phyloP scores from a whole-genome alignment of 2,888 invertebrate species.

The Perizoma flavofasciatum region DNA sequence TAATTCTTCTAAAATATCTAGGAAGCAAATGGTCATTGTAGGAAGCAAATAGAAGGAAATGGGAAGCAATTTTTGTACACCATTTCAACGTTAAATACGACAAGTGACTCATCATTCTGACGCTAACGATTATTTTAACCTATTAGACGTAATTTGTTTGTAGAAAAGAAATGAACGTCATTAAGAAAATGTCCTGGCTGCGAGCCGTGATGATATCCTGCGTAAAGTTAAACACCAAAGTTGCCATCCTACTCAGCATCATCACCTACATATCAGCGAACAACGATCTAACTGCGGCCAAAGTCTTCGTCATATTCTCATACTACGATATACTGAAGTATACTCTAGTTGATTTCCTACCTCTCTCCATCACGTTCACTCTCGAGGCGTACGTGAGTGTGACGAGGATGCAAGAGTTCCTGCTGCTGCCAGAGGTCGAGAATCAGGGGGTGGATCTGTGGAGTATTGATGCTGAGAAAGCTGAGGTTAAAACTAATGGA shows the following conservation, averaged over 20 bases:
- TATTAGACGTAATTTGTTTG: not conserved
- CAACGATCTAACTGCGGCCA: slow-evolving; percentile 88
- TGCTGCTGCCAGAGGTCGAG: slow-evolving; percentile 73
- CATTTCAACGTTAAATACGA: too few relatives aligned
- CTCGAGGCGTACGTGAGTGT: slow-evolving; percentile 91
- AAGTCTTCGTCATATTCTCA: slow-evolving; percentile 90
- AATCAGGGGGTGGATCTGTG: slow-evolving; percentile 65
- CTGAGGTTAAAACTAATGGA: slow-evolving; percentile 48
- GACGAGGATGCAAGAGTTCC: slow-evolving; percentile 87
- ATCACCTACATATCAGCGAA: slow-evolving; percentile 87
- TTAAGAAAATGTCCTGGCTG: slow-evolving; percentile 87
- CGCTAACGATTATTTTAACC: too few relatives aligned
- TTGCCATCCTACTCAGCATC: slow-evolving; percentile 90
- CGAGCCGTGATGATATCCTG: slow-evolving; percentile 88
- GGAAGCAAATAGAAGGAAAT: too few relatives aligned
- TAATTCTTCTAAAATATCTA: too few relatives aligned
- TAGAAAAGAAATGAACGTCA: slow-evolving; percentile 86
- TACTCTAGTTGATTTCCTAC: slow-evolving; percentile 91
- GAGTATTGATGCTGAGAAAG: slow-evolving; percentile 61
- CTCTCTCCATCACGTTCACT: slow-evolving; percentile 89
- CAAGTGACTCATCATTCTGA: too few relatives aligned
- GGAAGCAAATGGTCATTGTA: too few relatives aligned
- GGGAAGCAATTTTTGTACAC: too few relatives aligned
- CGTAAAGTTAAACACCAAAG: slow-evolving; percentile 90
- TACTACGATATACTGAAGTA: slow-evolving; percentile 92